Base-by-base conservation (phyloP, 2,113 vertebrate genomes). In the Camelus bactrianus region DNA sequence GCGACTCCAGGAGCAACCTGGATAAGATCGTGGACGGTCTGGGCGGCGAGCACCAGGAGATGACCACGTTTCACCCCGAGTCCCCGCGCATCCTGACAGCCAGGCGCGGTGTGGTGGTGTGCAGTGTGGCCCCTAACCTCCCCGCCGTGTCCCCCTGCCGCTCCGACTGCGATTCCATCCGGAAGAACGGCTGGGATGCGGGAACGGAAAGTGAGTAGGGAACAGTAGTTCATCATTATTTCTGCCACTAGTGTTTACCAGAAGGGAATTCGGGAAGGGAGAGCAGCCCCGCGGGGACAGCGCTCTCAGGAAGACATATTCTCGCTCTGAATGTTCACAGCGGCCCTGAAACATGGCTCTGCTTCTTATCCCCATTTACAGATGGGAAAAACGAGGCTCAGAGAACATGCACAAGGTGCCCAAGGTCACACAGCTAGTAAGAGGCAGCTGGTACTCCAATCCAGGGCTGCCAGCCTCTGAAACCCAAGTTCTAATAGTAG, bases 61-160 rank as follows among this genome's bases (percentile, higher is more conserved):
- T 99, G 99, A 99, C 99, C 14, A 99, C 99, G 0, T 99, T 99
- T 83, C 99, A 99, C 96, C 99, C 99, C 0, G 99, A 99, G 94
- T 99, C 99, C 0, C 99, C 99, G 0, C 99, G 99, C 95, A 99
- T 99, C 93, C 98, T 99, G 60, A 99, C 99, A 0, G 99, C 98
- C 72, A 98, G 99, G 82, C 98, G 99, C 5, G 99, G 99, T 0
- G 99, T 99, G 86, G 99, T 99, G 32, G 99, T 99, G 88, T 99
- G 99, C 98, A 99, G 99, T 0, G 99, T 99, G 93, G 99, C 99
- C 42, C 99, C 99, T 87, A 99, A 99, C 97, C 98, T 99, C 56
- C 99, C 99, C 0, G 98, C 99, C 0, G 99, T 99, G 72, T 99
- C 99, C 0, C 99, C 99, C 8, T 99, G 99, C 96, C 99, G 99